Base-by-base conservation (phyloP, 2,113 vertebrate genomes). In the Entelurus aequoreus region DNA sequence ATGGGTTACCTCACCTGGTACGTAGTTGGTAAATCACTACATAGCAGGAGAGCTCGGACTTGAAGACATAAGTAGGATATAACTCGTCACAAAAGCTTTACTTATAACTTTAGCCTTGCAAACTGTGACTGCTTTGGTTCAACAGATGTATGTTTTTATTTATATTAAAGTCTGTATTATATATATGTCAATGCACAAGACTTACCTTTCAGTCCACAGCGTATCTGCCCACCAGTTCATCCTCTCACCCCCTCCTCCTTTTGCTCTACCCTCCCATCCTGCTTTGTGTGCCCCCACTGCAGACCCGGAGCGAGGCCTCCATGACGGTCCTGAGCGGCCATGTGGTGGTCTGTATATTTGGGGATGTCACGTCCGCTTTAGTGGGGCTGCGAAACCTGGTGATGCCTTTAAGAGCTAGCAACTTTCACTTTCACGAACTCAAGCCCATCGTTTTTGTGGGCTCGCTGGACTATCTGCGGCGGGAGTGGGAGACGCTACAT, bases 281-380 rank as follows among this genome's bases (percentile, higher is more conserved):
- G 10, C 49, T 60, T 62, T 72, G 4, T 75, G 37, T 71, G 3
- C 73, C 4, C 66, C 63, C 64, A 75, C 77, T 63, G 58, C 87
- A 99, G 97, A 99, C 97, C 16, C 93, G 97, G 70, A 98, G 96
- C 59, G 97, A 99, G 90, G 96, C 96, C 13, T 96, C 97, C 66
- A 99, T 99, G 97, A 98, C 97, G 6, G 96, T 99, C 69, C 87
- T 99, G 86, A 99, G 97, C 71, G 97, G 97, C 69, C 97, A 99
- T 74, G 97, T 99, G 14, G 97, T 99, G 76, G 96, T 98, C 88
- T 99, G 97, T 90, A 98, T 99, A 92, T 99, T 99, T 87, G 97
- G 97, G 62, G 97, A 99, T 77, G 91, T 97, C 91, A 94, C 92
- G 65, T 99, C 97, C 74, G 97, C 97, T 84, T 91, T 99, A 80